Evolutionary conservation across 92 coral and sea anemone species (phyloP), one percentile per base, ranked within the genome.

Genomic region (Zoanthus solanderi): DNA sequence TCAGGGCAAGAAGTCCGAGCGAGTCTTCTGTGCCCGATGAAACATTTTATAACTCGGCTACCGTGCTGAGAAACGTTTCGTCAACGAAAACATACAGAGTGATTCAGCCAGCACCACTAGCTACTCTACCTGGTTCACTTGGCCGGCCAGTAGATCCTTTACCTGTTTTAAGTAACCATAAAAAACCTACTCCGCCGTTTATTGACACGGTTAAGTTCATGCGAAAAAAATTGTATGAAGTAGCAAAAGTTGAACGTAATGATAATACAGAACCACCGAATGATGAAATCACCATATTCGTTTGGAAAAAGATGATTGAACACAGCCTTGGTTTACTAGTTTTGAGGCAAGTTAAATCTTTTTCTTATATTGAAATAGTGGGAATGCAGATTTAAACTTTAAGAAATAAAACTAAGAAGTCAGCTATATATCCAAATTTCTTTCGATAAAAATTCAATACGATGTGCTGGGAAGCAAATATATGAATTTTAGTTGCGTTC

Each of bases 61-160:
- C 71, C 23, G n/a, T 23, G 7, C 23, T 65, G 30, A 65, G 71
- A 65, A 65, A 65, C 71, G 71, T 65, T 65, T 65, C 71, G 23
- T 65, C 71, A 54, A 54, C 60, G 60, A 54, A 54, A 54, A 54
- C 60, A 54, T 3, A 54, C 6, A 3, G 7, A 54, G 16, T 54
- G 60, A 54, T 54, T 54, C 15, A 65, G 23, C 71, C 71, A 65
- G 71, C 71, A 23, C 71, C 71, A 65, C 30, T 65, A 23, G 32
- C 30, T 65, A 65, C 71, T 65, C 32, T 65, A 65, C 71, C 71
- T 16, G 71, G 71, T 65, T 65, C 71, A 1, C 14, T 65, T 65
- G 71, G 71, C 14, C 71, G 14, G 71, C 71, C 71, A 65, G 71
- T 65, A 65, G 71, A 65, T 65, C 16, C 16, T 63, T 63, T 63